These are phyloP conservation scores for Rousettus leschenaultii DNA, from an alignment of 2,113 vertebrate genomes.

Conservation along the genomic window DNA sequence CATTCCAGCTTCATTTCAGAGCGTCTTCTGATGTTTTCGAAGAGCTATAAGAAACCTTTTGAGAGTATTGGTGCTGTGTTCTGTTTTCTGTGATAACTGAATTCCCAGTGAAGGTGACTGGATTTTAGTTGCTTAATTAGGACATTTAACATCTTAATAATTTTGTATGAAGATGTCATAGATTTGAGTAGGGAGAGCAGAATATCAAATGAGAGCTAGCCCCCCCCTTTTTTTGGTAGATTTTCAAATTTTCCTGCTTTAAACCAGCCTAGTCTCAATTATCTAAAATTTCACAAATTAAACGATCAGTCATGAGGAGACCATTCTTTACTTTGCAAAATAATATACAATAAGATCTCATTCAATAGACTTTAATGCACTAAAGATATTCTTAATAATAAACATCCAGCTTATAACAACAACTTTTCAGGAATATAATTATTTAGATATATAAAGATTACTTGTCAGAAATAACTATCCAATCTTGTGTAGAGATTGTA, in stretches of 20 bases:
- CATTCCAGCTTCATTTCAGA: not conserved
- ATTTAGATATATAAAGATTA: not conserved
- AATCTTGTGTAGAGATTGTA: not conserved
- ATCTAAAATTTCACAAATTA: conserved; percentile 37
- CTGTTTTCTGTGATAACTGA: conserved; percentile 69
- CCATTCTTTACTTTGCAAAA: not conserved
- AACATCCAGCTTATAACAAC: not conserved
- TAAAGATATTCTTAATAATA: conserved; percentile 2
- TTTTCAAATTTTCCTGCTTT: not conserved
- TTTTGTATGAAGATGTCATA: not conserved
- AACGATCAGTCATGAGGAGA: not conserved
- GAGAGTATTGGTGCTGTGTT: conserved; percentile 58
- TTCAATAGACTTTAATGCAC: not conserved
- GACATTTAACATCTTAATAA: conserved; percentile 43
- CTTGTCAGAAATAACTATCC: not conserved
- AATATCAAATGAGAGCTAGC: not conserved
- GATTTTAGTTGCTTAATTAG: conserved; percentile 77
- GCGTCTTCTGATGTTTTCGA: conserved; percentile 18
- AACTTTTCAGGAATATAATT: conserved; percentile 24
- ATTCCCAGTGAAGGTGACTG: conserved; percentile 62
- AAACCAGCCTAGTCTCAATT: not conserved
- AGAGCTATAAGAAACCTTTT: conserved; percentile 74
- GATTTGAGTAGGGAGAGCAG: not conserved
- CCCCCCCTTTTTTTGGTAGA: not conserved
- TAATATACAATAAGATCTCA: not conserved